These are phyloP conservation scores for Tethea ocularis DNA, from an alignment of 2,888 invertebrate species.

Conservation along the genomic window DNA sequence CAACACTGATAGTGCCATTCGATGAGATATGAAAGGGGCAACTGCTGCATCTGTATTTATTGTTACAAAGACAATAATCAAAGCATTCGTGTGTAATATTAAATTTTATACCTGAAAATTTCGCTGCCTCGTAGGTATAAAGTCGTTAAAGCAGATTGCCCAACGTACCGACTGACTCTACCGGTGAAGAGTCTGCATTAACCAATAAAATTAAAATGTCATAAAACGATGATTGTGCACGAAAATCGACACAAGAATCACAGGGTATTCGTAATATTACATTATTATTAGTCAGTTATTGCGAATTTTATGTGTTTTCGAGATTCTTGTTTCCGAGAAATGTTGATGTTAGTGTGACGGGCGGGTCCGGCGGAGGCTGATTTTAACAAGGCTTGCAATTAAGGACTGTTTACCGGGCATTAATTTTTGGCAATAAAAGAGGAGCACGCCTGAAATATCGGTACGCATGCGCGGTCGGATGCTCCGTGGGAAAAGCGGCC, in stretches of 20 bases:
- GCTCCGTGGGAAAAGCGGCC: slow-evolving; percentile 80
- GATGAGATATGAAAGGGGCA: slow-evolving; percentile 32
- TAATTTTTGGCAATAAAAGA: slow-evolving; percentile 84
- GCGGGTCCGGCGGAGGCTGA: slow-evolving; percentile 48
- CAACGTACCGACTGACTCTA: slow-evolving; percentile 38
- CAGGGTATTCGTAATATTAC: slow-evolving; percentile 63
- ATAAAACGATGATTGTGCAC: slow-evolving; percentile 57
- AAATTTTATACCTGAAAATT: slow-evolving; percentile 28
- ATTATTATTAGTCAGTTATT: slow-evolving; percentile 71
- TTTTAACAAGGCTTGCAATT: slow-evolving; percentile 77
- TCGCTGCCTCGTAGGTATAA: slow-evolving; percentile 48
- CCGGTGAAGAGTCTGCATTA: slow-evolving; percentile 49
- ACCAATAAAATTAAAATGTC: slow-evolving; percentile 76
- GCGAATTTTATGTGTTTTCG: slow-evolving; percentile 65
- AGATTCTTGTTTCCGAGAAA: slow-evolving; percentile 63
- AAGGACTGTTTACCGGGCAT: slow-evolving; percentile 80
- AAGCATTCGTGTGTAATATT: slow-evolving; percentile 24
- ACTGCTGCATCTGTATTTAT: slow-evolving; percentile 31
- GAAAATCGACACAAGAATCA: slow-evolving; percentile 55
- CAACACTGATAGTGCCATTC: slow-evolving; percentile 25
- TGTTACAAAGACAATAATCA: slow-evolving; percentile 30
- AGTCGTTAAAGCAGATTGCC: slow-evolving; percentile 55
- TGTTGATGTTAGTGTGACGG: slow-evolving; percentile 59
- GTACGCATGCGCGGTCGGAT: slow-evolving; percentile 69
- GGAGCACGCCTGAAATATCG: slow-evolving; percentile 76